phyloP scores from a whole-genome alignment of 2,888 invertebrate genomes.

The Spilosoma lubricipeda region DNA sequence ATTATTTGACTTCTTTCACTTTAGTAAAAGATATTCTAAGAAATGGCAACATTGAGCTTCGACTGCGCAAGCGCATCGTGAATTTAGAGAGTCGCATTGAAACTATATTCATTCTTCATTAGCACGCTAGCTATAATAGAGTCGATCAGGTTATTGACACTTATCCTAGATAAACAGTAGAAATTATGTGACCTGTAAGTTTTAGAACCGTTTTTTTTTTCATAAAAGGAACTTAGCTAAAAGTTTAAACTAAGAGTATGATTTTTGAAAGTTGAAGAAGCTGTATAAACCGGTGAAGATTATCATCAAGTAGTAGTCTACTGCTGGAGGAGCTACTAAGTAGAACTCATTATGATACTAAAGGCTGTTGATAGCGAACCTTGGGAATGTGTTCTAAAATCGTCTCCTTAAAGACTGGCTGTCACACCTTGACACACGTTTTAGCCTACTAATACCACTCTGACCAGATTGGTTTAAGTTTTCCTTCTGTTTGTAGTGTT shows the following conservation, averaged over 20 bases:
- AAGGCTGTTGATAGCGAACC: too few relatives aligned
- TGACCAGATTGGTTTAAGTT: too few relatives aligned
- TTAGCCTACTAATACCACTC: too few relatives aligned
- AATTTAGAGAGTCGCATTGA: slow-evolving; percentile 73
- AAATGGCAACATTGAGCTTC: slow-evolving; percentile 20
- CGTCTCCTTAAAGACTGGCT: too few relatives aligned
- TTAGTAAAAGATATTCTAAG: background rate
- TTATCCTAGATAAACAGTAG: slow-evolving; percentile 27
- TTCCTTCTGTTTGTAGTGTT: too few relatives aligned
- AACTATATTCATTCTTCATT: slow-evolving; percentile 78
- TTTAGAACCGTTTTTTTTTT: background rate
- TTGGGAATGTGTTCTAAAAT: too few relatives aligned
- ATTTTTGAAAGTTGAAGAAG: background rate
- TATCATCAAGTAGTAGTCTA: too few relatives aligned
- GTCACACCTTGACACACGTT: too few relatives aligned
- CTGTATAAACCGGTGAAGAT: background rate
- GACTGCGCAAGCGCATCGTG: slow-evolving; percentile 44
- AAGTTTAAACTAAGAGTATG: background rate
- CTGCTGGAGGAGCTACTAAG: too few relatives aligned
- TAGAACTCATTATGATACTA: too few relatives aligned
- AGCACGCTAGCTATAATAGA: slow-evolving; percentile 64
- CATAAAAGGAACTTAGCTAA: background rate
- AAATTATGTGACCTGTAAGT: background rate
- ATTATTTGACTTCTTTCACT: background rate
- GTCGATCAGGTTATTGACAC: slow-evolving; percentile 53